Base-by-base conservation (phyloP, 2,113 vertebrate species). In the Nematolebias whitei region DNA sequence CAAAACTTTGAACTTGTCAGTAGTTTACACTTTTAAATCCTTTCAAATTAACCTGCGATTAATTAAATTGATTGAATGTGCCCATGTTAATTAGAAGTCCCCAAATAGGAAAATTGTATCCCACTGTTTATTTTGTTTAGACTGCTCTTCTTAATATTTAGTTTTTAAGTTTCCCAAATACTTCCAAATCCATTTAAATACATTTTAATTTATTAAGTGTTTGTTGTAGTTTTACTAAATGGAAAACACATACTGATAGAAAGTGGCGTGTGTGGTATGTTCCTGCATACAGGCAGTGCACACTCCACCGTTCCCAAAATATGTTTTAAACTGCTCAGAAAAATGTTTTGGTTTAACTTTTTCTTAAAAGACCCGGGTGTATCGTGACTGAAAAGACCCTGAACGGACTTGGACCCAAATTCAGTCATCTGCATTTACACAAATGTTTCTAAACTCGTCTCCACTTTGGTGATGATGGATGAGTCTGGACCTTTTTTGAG, bases 401-500 rank as follows among this genome's bases (percentile, higher is more conserved):
- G 50, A 74, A 82, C 71, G 49, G 26, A 38, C 63, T 59, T 66
- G 60, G 71, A 70, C 63, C 32, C 47, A 11, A 38, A 40, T 23
- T 48, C 63, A 41, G 24, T 57, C 54, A 49, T 57, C 44, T 67
- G 44, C 43, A 60, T 38, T 59, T 43, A 32, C 20, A 35, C 61
- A 68, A 55, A 54, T 68, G 52, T 60, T 54, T 61, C 23, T 44
- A 41, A 67, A 74, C 69, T 70, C 66, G 62, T 11, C 58, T 78
- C 54, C 38, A 2, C 26, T 55, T 51, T 59, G 35, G 16, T 45
- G 11, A 24, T n/a, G 55, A 48, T 2, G 35, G 53, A 74, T 60
- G 35, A 58, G 51, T 49, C 43, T 71, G 65, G 71, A 63, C 47
- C 24, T 0, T 11, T 12, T 62, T 65, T 62, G 72, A 67, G 38